Evolutionary conservation across 2,888 invertebrate species (phyloP).

Genomic region (Leucoma salicis): DNA sequence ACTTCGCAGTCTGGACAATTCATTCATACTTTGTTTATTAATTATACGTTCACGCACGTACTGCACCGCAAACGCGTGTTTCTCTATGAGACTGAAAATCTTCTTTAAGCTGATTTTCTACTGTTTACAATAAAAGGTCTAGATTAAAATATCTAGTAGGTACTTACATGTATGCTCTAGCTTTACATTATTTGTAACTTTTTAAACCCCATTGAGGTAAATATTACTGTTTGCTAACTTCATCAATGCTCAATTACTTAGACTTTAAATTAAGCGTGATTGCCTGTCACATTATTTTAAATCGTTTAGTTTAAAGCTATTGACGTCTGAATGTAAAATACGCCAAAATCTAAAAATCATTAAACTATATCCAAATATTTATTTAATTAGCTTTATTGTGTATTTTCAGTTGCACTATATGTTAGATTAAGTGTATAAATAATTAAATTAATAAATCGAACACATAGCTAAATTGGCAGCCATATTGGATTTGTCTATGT

Average conservation of each 20-base stretch:
- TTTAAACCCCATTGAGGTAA: too few species aligned
- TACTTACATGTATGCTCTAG: background rate
- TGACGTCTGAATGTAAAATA: background rate
- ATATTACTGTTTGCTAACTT: too few species aligned
- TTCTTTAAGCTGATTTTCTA: background rate
- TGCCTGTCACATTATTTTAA: constrained; percentile 64
- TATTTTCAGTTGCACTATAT: constrained; percentile 7
- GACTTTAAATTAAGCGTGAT: constrained; percentile 82
- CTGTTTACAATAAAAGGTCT: background rate
- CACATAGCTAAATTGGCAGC: constrained; percentile 37
- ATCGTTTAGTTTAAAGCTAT: background rate
- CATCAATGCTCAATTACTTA: constrained; percentile 77
- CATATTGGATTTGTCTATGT: constrained; percentile 58
- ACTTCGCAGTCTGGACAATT: constrained; percentile 54
- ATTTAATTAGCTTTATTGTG: background rate
- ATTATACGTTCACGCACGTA: constrained; percentile 64
- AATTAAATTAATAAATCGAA: background rate
- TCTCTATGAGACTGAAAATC: constrained; percentile 21
- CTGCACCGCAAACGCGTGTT: constrained; percentile 52
- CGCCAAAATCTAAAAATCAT: too few species aligned
- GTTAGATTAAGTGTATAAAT: background rate
- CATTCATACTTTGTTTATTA: constrained; percentile 49
- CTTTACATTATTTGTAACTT: too few species aligned
- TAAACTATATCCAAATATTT: background rate
- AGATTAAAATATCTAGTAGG: background rate